Percentiles rank a stretch among this genome's conserved stretches.
phyloP scores from a whole-genome alignment of 2,888 invertebrate genomes.

The Drosophila quinaria region DNA sequence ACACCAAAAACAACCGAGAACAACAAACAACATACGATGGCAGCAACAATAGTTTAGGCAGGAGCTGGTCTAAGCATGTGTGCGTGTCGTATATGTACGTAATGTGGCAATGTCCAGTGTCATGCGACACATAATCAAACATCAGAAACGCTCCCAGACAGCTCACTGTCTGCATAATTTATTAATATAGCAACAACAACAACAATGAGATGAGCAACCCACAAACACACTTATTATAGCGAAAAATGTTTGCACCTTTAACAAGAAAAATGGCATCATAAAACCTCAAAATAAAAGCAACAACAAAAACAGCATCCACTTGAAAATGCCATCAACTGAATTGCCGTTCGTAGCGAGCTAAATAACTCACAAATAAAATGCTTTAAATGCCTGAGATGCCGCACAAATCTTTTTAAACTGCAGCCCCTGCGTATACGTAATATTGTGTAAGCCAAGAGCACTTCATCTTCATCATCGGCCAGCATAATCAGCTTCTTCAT shows the following conservation, averaged over 20 bases:
- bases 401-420: constrained; percentile 72
- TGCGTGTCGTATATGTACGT: constrained; percentile 65
- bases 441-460: constrained; percentile 68
- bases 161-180: constrained; percentile 77
- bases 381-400: constrained; percentile 64
- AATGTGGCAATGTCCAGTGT: constrained; percentile 53
- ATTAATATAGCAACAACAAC: constrained; percentile 56
- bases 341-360: constrained; percentile 38
- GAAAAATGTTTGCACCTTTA: constrained; percentile 60
- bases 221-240: constrained; percentile 11
- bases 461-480: constrained; percentile 73
- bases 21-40: constrained; percentile 16
- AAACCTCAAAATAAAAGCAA: constrained; percentile 36
- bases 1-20: constrained; percentile 15
- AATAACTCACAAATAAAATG: constrained; percentile 66
- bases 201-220: not conserved
- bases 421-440: constrained; percentile 43
- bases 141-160: constrained; percentile 27
- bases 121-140: constrained; percentile 55
- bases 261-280: constrained; percentile 68
- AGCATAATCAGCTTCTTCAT: constrained; percentile 72
- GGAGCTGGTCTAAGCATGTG: constrained; percentile 25
- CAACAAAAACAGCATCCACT: constrained; percentile 16
- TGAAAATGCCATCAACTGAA: constrained; percentile 61
- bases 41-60: constrained; percentile 24